Conservation (phyloP, 2,888 invertebrate genomes). For the Metallyticus violacea region DNA sequence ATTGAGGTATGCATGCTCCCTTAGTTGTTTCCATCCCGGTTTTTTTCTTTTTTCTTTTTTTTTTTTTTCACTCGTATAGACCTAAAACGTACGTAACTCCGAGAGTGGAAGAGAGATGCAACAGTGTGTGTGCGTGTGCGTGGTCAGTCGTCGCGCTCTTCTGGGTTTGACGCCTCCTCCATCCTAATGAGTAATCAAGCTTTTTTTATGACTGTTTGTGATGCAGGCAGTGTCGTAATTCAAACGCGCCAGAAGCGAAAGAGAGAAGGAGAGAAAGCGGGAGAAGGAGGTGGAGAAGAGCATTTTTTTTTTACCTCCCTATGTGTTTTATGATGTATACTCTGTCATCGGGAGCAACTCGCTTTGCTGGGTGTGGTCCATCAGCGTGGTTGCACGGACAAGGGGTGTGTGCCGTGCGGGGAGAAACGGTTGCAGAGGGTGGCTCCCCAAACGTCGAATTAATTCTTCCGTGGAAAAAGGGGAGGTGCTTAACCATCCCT, state of each 20-base stretch:
- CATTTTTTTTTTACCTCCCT: not conserved
- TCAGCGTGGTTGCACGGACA: not conserved
- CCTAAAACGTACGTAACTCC: not conserved
- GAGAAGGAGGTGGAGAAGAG: not conserved
- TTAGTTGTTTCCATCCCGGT: not conserved
- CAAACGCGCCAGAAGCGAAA: conserved; percentile 27
- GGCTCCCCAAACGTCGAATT: not conserved
- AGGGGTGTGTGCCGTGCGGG: not conserved
- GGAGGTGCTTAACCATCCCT: not conserved
- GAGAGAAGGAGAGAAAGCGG: not conserved
- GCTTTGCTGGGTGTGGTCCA: conserved; percentile 31
- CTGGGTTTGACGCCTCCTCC: conserved; percentile 26
- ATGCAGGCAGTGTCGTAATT: conserved; percentile 33
- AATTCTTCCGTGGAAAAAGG: conserved; percentile 5
- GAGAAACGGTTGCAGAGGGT: not conserved
- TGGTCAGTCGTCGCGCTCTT: not conserved
- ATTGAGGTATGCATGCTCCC: conserved; percentile 4
- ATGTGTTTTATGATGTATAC: conserved; percentile 31
- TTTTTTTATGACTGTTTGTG: conserved; percentile 34
- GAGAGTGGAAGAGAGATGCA: not conserved
- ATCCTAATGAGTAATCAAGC: conserved; percentile 33
- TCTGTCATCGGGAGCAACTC: conserved; percentile 27
- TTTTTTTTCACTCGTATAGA: not conserved
- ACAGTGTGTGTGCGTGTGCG: not conserved
- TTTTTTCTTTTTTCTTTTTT: not conserved